These are phyloP conservation scores for Archilochus colubris DNA, from an alignment of 2,113 vertebrate genomes.

Conservation along the genomic window DNA sequence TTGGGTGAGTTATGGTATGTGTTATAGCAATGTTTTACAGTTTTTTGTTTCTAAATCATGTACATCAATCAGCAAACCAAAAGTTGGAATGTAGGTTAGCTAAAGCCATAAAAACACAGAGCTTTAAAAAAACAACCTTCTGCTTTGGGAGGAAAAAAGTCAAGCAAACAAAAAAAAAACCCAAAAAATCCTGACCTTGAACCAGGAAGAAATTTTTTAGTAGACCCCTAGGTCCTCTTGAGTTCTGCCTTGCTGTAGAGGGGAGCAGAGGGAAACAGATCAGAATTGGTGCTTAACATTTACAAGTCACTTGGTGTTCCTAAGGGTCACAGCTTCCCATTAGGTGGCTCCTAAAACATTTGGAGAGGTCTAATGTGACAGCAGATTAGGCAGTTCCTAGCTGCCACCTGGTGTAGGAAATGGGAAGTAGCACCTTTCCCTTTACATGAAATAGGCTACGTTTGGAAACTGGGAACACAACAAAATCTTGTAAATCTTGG, in stretches of 20 bases:
- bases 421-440: neutral
- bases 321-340: too few species aligned
- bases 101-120: neutral
- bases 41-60: neutral
- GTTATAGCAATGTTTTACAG: neutral
- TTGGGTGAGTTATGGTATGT: neutral
- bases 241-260: neutral
- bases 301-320: neutral
- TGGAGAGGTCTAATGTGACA: neutral
- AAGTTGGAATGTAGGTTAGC: neutral
- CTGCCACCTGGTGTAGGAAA: constrained; percentile 9
- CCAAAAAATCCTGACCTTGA: neutral
- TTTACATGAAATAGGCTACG: neutral
- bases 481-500: fast-evolving
- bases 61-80: neutral
- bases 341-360: neutral
- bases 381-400: neutral
- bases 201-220: neutral
- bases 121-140: neutral
- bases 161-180: too few species aligned
- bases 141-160: too few species aligned
- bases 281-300: neutral
- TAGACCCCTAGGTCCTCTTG: neutral
- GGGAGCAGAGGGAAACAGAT: neutral
- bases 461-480: neutral